A percentile compares a stretch with the other conserved stretches of the same genome.
Evolutionary conservation across 2,113 vertebrate species (phyloP).

Genomic region (Gavia stellata): DNA sequence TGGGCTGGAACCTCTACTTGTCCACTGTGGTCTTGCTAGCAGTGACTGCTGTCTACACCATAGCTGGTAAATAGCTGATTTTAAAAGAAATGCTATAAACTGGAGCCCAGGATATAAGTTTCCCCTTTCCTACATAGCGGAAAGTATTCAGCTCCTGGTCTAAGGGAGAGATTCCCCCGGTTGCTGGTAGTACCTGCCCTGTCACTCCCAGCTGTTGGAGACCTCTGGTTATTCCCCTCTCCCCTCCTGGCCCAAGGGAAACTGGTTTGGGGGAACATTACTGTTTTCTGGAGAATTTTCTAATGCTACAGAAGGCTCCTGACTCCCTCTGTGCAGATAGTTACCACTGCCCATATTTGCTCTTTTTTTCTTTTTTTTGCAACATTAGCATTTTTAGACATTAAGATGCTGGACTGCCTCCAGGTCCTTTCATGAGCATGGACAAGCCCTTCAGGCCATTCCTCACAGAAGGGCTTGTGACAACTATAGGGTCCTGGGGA

Average conservation of each 20-base stretch:
- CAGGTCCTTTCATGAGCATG: not conserved
- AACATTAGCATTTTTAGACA: not conserved
- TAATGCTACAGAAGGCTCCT: not conserved
- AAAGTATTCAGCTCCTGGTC: not conserved
- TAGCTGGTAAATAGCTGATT: conserved; percentile 77
- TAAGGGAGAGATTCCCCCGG: not conserved
- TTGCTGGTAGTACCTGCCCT: not conserved
- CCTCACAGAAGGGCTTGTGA: not conserved
- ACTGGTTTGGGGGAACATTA: not conserved
- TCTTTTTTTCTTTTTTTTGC: not conserved
- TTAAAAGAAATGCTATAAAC: not conserved
- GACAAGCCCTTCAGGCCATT: not conserved
- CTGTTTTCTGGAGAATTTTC: not conserved
- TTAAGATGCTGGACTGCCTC: not conserved
- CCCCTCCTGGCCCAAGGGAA: not conserved
- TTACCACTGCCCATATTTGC: not conserved
- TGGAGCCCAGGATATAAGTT: not conserved
- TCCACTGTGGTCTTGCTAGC: conserved; percentile 84
- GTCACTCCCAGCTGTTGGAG: not conserved
- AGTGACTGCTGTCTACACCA: conserved; percentile 89
- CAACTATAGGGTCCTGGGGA: not conserved
- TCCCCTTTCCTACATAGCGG: not conserved
- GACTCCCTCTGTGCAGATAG: not conserved
- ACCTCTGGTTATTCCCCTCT: not conserved
- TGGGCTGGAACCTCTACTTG: conserved; percentile 91